Base-by-base conservation (phyloP, 2,888 invertebrate species). In the Dynastes tityus region DNA sequence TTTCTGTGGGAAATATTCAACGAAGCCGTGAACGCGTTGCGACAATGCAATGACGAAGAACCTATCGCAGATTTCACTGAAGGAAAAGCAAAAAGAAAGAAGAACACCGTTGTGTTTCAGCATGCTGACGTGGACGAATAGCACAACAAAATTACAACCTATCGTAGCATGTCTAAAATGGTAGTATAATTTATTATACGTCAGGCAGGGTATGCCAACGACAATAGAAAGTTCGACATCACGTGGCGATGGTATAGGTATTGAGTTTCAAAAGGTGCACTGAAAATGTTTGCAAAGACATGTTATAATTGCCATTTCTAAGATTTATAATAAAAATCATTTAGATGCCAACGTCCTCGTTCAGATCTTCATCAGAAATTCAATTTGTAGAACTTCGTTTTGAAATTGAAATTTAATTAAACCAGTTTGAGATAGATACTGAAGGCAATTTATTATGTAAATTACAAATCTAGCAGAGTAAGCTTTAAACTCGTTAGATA, bases 211-310 rank as follows among this genome's bases (percentile, higher is more conserved):
- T n/a, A 22, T 22, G 22, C 22, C 22, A 22, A 5, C 53, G 53
- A 5, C 53, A n/a, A n/a, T 53, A 53, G 16, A 53, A n/a, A 53
- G 16, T 1, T 53, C n/a, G 53, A n/a, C 53, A 16, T 53, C 53
- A 5, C 5, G n/a, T 16, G 16, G 53, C 1, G 11, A 16, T 22
- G 22, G 0, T 16, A 16, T 53, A 16, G 22, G n/a, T 53, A 53
- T 53, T 53, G 16, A n/a, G n/a, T 53, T 53, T 53, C 16, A 53
- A n/a, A 53, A 53, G 53, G n/a, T 53, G 53, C n/a, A n/a, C 13
- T 53, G 16, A 13, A 16, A 16, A 4, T 53, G 51, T 51, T 51
- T 4, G 11, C 51, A 53, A 13, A 53, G 4, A 5, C 11, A n/a
- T 13, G 3, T n/a, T n/a, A n/a, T 53, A n/a, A 2, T 53, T n/a